A percentile compares a stretch with the other conserved stretches of the same genome.
phyloP scores from a whole-genome alignment of 2,797 vertebrate species.

The Anabas testudineus region DNA sequence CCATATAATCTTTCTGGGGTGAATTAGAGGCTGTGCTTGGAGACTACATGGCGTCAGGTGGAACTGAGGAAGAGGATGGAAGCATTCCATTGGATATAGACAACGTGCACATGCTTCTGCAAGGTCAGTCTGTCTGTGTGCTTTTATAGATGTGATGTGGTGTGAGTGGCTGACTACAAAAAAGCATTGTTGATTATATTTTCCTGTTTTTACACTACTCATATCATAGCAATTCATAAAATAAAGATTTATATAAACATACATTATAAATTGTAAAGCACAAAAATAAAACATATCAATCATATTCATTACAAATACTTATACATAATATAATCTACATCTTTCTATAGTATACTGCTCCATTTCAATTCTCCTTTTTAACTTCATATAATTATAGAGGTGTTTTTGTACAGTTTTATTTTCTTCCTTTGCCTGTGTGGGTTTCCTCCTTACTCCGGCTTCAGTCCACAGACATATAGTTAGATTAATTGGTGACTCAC shows the following conservation, averaged over 20 bases:
- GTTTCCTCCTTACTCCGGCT: too few species aligned
- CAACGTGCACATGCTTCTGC: constrained; percentile 87
- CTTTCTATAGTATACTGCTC: too few species aligned
- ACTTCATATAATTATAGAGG: too few species aligned
- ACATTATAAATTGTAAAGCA: too few species aligned
- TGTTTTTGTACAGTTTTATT: too few species aligned
- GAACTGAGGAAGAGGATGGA: constrained; percentile 73
- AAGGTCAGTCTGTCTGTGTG: constrained; percentile 84
- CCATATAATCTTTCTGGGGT: constrained; percentile 3
- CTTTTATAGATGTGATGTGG: constrained; percentile 25
- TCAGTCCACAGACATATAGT: too few species aligned
- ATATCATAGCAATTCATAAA: background rate
- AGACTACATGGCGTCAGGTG: constrained; percentile 84
- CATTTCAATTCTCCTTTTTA: too few species aligned
- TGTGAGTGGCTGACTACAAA: background rate
- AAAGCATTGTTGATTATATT: background rate
- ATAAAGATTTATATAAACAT: background rate
- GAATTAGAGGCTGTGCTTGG: background rate
- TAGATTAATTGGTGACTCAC: too few species aligned
- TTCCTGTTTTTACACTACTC: background rate
- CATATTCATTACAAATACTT: too few species aligned
- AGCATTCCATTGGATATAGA: constrained; percentile 86
- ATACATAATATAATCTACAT: too few species aligned
- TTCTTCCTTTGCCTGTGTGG: too few species aligned
- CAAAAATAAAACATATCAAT: too few species aligned